Percentiles rank a stretch among this genome's conserved stretches.
These are phyloP conservation scores for Ernsta delagoae DNA, from an alignment of 2,888 invertebrate species.

Conservation along the genomic window DNA sequence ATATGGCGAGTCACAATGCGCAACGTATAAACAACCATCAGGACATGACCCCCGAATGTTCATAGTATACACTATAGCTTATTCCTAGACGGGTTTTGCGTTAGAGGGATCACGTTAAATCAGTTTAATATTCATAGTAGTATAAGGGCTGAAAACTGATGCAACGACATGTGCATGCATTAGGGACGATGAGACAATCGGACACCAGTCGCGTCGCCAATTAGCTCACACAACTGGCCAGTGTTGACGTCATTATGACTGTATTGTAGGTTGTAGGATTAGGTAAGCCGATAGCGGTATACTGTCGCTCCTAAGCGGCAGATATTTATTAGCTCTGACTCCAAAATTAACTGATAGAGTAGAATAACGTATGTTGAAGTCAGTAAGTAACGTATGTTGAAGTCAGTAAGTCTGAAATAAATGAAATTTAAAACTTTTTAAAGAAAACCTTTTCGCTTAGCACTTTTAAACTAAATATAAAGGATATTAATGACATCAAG, in stretches of 20 bases:
- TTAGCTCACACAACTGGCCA: slow-evolving; percentile 73
- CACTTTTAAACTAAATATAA: too few relatives aligned
- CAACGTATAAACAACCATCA: slow-evolving; percentile 63
- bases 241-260: slow-evolving; percentile 42
- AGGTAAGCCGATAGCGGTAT: slow-evolving; percentile 25
- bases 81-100: slow-evolving; percentile 11
- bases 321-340: too few relatives aligned
- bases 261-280: slow-evolving; percentile 20
- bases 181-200: slow-evolving; percentile 77
- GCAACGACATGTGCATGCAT: slow-evolving; percentile 83
- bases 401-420: too few relatives aligned
- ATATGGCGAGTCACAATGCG: slow-evolving; percentile 77
- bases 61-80: neutral
- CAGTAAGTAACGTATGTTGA: too few relatives aligned
- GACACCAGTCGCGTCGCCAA: slow-evolving; percentile 64
- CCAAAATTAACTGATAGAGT: too few relatives aligned
- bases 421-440: too few relatives aligned
- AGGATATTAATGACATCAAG: too few relatives aligned
- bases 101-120: slow-evolving; percentile 48
- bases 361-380: too few relatives aligned
- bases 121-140: slow-evolving; percentile 68
- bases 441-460: too few relatives aligned
- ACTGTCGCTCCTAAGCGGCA: neutral
- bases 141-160: slow-evolving; percentile 74
- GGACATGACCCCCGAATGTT: slow-evolving; percentile 49